A percentile compares a stretch with the other conserved stretches of the same genome.
These are phyloP conservation scores for Andrena bucephala DNA, from an alignment of 2,888 invertebrate genomes.

Conservation along the genomic window DNA sequence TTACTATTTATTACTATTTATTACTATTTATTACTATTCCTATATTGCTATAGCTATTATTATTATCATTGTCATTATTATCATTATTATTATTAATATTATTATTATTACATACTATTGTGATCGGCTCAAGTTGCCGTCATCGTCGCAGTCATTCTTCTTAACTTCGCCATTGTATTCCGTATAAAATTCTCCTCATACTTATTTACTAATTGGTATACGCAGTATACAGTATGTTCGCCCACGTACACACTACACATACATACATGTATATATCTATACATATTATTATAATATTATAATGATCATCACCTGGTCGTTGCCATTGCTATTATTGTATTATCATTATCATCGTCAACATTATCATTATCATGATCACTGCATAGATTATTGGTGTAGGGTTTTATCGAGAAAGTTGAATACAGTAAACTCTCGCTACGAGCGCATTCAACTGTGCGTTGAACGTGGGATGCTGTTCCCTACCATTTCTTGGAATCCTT, in stretches of 20 bases:
- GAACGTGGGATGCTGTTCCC: no score
- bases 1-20: conserved; percentile 36
- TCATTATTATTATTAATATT: conserved; percentile 60
- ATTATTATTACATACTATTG: conserved; percentile 56
- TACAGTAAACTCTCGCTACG: neutral
- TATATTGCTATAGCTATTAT: conserved; percentile 18
- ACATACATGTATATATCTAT: conserved; percentile 34
- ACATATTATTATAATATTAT: conserved; percentile 37
- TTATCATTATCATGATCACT: conserved; percentile 42
- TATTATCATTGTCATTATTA: conserved; percentile 16
- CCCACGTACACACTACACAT: conserved; percentile 37
- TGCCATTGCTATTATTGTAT: conserved; percentile 40
- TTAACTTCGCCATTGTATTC: conserved; percentile 67
- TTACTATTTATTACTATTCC: conserved; percentile 37
- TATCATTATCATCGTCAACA: conserved; percentile 40
- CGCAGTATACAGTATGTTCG: conserved; percentile 47
- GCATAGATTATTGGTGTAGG: conserved; percentile 66
- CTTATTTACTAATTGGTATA: conserved; percentile 54
- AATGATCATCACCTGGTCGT: conserved; percentile 22
- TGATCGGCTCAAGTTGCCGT: conserved; percentile 11
- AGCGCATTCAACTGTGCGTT: no score
- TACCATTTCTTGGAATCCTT: no score
- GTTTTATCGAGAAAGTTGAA: conserved; percentile 69
- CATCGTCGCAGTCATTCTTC: conserved; percentile 26
- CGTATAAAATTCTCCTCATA: conserved; percentile 72